Evolutionary conservation across 2,797 vertebrate genomes (phyloP).

Genomic region (Fringilla coelebs): DNA sequence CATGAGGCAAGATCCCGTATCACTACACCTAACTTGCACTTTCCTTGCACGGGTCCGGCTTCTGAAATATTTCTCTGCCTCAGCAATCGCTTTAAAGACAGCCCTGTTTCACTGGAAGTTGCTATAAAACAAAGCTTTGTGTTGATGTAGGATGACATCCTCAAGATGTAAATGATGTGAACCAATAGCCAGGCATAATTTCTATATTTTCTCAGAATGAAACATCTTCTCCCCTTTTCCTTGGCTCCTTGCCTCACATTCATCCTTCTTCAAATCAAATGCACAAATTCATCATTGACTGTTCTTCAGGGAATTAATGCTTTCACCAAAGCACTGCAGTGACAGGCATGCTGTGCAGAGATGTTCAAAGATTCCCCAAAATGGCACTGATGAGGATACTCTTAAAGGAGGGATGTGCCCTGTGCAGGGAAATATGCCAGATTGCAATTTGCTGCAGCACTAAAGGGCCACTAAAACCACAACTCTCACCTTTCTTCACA

Average conservation of each 20-base stretch:
- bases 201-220: neutral
- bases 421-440: neutral
- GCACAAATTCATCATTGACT: neutral
- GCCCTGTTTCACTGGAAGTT: neutral
- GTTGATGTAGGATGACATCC: neutral
- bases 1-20: neutral
- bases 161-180: neutral
- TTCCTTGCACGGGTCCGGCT: neutral
- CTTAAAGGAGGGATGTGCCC: slow-evolving; percentile 16
- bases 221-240: neutral
- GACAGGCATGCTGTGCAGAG: slow-evolving; percentile 6
- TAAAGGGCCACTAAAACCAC: slow-evolving; percentile 1
- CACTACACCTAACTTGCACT: accelerated
- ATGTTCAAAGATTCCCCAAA: slow-evolving; percentile 18
- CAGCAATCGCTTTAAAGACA: neutral
- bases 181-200: neutral
- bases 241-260: neutral
- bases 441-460: neutral
- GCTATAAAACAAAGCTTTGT: neutral
- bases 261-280: neutral
- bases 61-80: neutral
- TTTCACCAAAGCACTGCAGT: slow-evolving; percentile 9
- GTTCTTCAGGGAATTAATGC: slow-evolving; percentile 16
- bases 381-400: neutral
- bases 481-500: neutral